Evolutionary conservation across 2,888 invertebrate genomes (phyloP).

Genomic region (Vandiemenella viatica): DNA sequence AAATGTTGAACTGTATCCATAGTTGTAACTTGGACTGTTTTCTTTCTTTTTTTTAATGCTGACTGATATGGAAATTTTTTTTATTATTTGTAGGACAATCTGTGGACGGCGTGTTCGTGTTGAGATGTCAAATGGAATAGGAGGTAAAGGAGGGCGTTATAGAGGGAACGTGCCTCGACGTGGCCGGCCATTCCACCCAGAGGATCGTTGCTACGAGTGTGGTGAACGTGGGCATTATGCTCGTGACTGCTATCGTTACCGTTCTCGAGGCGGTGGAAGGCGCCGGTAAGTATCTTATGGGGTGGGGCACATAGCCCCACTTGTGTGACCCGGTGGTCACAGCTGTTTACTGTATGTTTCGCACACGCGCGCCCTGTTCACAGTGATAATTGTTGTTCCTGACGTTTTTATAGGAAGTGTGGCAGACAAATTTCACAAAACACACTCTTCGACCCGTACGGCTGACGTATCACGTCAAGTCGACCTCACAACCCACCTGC

Average conservation of each 20-base stretch:
- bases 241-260: constrained; percentile 67
- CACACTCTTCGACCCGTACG: constrained; percentile 10
- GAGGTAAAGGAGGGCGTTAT: constrained; percentile 29
- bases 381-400: constrained; percentile 16
- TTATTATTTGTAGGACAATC: constrained; percentile 47
- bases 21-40: too few species aligned
- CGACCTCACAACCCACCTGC: too few species aligned
- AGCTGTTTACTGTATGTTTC: background rate
- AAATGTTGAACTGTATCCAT: too few species aligned
- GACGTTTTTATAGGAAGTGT: constrained; percentile 17
- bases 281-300: constrained; percentile 23
- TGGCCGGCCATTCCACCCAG: constrained; percentile 69
- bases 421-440: constrained; percentile 15
- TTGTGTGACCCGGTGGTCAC: too few species aligned
- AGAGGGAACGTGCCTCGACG: constrained; percentile 23
- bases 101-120: constrained; percentile 83
- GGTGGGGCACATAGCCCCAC: too few species aligned
- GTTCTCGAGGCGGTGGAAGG: constrained; percentile 30
- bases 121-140: constrained; percentile 80
- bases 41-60: too few species aligned
- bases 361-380: constrained; percentile 8
- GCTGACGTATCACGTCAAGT: constrained; percentile 7
- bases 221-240: constrained; percentile 89
- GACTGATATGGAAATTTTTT: too few species aligned
- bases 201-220: constrained; percentile 89